Percentiles rank a stretch among this genome's conserved stretches.
Conservation (phyloP, 2,797 vertebrate species). For the Syngnathus rostellatus region DNA sequence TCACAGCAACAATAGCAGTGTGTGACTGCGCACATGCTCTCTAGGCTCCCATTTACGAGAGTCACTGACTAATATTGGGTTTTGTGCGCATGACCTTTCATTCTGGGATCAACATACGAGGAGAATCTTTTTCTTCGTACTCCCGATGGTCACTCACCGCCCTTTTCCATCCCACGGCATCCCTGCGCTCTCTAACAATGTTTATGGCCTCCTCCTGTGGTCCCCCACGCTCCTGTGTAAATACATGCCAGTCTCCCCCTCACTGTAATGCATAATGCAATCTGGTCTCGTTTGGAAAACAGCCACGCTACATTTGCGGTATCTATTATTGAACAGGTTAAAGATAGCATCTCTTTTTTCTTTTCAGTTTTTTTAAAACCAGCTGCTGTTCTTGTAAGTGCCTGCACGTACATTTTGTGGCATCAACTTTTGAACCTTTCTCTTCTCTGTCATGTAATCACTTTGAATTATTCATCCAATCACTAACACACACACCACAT, state of each 20-base stretch:
- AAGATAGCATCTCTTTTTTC: constrained; percentile 33
- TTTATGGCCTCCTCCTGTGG: constrained; percentile 43
- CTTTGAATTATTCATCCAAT: constrained; percentile 55
- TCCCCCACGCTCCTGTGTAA: constrained; percentile 53
- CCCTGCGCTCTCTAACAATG: constrained; percentile 39
- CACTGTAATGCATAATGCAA: constrained; percentile 56
- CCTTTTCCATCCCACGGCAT: constrained; percentile 22
- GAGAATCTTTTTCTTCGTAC: not conserved
- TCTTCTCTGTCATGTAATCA: constrained; percentile 36
- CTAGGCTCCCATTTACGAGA: not conserved
- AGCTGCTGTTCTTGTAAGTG: constrained; percentile 22
- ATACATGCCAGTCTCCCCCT: constrained; percentile 47
- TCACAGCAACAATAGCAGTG: constrained; percentile 50
- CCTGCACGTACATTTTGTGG: constrained; percentile 21
- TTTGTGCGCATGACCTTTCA: not conserved
- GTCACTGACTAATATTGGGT: constrained; percentile 15
- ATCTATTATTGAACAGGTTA: constrained; percentile 55
- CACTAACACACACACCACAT: constrained; percentile 8
- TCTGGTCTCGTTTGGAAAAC: constrained; percentile 32
- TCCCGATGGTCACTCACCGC: not conserved
- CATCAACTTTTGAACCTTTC: constrained; percentile 16
- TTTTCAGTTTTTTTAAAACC: constrained; percentile 1
- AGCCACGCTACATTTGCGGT: constrained; percentile 40
- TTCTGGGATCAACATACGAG: not conserved
- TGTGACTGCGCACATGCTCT: constrained; percentile 15